phyloP scores from a whole-genome alignment of 2,113 vertebrate genomes.

The Apistogramma diplotaenia region DNA sequence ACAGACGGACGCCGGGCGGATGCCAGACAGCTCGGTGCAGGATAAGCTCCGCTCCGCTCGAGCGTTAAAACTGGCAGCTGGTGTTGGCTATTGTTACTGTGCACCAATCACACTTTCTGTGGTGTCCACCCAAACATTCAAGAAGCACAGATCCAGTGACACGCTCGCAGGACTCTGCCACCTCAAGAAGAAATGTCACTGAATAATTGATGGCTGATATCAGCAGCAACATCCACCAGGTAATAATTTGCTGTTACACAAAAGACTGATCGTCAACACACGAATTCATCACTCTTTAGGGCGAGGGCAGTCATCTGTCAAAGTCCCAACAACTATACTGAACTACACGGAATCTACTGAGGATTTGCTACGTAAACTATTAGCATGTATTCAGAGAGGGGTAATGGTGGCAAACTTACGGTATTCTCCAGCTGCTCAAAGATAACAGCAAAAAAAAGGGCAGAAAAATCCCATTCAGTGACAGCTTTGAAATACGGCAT shows the following conservation, averaged over 20 bases:
- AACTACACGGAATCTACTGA: background rate
- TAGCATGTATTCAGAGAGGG: background rate
- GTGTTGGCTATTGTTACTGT: background rate
- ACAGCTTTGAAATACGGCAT: background rate
- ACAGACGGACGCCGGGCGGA: no score
- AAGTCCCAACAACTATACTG: background rate
- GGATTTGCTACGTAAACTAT: background rate
- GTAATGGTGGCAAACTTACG: constrained; percentile 43
- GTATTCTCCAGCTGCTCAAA: constrained; percentile 57
- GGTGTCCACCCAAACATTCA: constrained; percentile 26
- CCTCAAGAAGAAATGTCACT: constrained; percentile 38
- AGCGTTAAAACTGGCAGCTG: background rate
- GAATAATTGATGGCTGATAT: constrained; percentile 34
- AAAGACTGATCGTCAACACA: background rate
- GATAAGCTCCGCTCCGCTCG: no score
- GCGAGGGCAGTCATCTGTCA: background rate
- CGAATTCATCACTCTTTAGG: background rate
- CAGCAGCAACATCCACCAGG: background rate
- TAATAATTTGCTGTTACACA: background rate
- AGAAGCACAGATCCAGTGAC: constrained; percentile 31
- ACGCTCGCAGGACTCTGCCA: constrained; percentile 38
- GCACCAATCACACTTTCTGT: background rate
- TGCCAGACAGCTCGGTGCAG: no score
- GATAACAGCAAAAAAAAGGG: constrained; percentile 16
- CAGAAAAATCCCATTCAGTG: constrained; percentile 3